A percentile compares a stretch with the other conserved stretches of the same genome.
Conservation (phyloP, 2,113 vertebrate genomes). For the Pavo muticus region DNA sequence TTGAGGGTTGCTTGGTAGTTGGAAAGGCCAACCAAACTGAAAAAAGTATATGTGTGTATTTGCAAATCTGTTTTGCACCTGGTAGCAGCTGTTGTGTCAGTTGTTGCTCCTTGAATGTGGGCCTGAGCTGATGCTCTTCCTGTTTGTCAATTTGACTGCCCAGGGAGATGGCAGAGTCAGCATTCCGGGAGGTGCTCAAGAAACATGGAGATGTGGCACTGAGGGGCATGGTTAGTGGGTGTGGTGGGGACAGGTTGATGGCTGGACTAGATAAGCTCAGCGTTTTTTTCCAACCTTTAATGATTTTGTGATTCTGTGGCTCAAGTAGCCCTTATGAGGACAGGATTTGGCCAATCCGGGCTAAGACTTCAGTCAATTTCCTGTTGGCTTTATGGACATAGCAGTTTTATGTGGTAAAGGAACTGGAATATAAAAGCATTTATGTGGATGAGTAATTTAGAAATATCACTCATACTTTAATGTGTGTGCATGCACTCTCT, state of each 20-base stretch:
- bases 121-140: not conserved
- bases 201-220: no score
- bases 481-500: not conserved
- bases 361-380: not conserved
- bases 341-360: not conserved
- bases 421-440: not conserved
- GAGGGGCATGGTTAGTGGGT: no score
- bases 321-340: not conserved
- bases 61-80: not conserved
- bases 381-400: not conserved
- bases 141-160: not conserved
- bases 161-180: no score
- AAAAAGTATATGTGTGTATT: not conserved
- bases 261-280: no score
- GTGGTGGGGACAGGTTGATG: no score
- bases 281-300: no score
- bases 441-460: not conserved
- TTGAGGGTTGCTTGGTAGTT: not conserved
- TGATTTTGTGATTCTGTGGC: no score
- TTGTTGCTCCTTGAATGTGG: not conserved
- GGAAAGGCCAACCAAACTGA: not conserved
- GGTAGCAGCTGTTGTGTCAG: not conserved
- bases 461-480: not conserved
- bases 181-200: no score
- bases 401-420: not conserved